Percentiles rank a stretch among this genome's conserved stretches.
These are phyloP conservation scores for Xenopus laevis DNA, from an alignment of 2,113 vertebrate genomes.

Conservation along the genomic window DNA sequence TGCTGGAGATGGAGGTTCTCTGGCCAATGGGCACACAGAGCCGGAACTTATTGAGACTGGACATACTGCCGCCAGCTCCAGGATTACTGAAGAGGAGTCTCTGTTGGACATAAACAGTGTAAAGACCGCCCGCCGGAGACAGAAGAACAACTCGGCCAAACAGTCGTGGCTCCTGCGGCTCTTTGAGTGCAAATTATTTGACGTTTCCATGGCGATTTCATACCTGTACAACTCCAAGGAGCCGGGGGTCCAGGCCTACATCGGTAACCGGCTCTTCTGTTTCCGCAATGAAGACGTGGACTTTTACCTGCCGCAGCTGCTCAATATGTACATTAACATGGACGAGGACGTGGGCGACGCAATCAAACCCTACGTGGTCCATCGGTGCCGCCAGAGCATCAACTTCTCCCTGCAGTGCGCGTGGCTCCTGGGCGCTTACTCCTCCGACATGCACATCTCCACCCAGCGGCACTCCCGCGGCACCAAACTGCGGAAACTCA, in stretches of 20 bases:
- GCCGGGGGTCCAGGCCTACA: slow-evolving; percentile 93
- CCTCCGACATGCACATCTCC: slow-evolving; percentile 97
- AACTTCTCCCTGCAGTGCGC: slow-evolving; percentile 90
- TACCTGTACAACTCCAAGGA: slow-evolving; percentile 96
- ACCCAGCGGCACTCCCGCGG: slow-evolving; percentile 88
- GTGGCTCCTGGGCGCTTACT: slow-evolving; percentile 87
- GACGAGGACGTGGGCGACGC: slow-evolving; percentile 93
- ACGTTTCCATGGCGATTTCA: slow-evolving; percentile 96
- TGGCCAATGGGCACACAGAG: slow-evolving; percentile 62
- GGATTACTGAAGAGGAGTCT: slow-evolving; percentile 57
- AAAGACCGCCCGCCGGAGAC: slow-evolving; percentile 68
- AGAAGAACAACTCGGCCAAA: slow-evolving; percentile 82
- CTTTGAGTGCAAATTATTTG: slow-evolving; percentile 94
- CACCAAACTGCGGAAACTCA: slow-evolving; percentile 86
- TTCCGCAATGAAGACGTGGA: slow-evolving; percentile 87
- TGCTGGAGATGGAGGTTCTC: not conserved
- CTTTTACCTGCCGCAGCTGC: slow-evolving; percentile 91
- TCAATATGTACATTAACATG: slow-evolving; percentile 98
- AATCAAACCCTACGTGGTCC: slow-evolving; percentile 93
- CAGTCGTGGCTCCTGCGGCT: slow-evolving; percentile 92
- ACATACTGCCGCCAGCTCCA: slow-evolving; percentile 1
- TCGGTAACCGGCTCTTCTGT: slow-evolving; percentile 90
- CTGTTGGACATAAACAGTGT: slow-evolving; percentile 52
- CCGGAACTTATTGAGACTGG: slow-evolving; percentile 54
- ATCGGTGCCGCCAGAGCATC: slow-evolving; percentile 93